These are phyloP conservation scores for Stylophora pistillata DNA, from an alignment of 64 coral and sea anemone genomes.

Conservation along the genomic window DNA sequence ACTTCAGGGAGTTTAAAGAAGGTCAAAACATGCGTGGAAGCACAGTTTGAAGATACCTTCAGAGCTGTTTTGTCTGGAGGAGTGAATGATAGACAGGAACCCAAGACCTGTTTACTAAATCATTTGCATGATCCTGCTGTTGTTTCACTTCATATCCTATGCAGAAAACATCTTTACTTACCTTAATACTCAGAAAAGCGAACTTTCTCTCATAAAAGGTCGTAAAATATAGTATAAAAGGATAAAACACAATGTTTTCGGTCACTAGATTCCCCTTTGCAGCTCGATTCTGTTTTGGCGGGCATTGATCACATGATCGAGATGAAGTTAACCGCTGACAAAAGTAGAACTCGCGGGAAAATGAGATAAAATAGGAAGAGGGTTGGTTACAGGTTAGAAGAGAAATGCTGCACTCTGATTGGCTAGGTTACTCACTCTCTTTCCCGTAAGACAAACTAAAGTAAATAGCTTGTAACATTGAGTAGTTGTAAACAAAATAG, in stretches of 20 bases:
- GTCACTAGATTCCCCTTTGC: neutral
- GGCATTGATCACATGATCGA: slow-evolving; percentile 34
- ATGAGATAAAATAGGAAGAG: neutral
- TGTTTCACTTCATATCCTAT: neutral
- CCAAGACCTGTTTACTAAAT: neutral
- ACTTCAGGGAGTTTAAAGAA: too few species aligned
- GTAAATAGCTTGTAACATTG: too few species aligned
- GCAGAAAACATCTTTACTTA: neutral
- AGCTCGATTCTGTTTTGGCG: slow-evolving; percentile 38
- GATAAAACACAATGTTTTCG: neutral
- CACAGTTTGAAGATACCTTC: too few species aligned
- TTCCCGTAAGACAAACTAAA: too few species aligned
- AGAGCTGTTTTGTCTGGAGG: too few species aligned
- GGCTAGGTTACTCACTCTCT: too few species aligned
- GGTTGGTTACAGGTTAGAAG: too few species aligned
- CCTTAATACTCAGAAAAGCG: neutral
- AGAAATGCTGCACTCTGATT: too few species aligned
- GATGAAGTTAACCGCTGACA: slow-evolving; percentile 18
- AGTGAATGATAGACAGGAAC: neutral
- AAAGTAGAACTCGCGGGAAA: neutral
- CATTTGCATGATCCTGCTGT: too few species aligned
- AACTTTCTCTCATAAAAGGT: slow-evolving; percentile 6
- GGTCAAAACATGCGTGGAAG: too few species aligned
- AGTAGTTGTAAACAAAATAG: too few species aligned
- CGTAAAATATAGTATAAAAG: neutral